Evolutionary conservation across 2,113 vertebrate genomes (phyloP).

Genomic region (Willisornis vidua): DNA sequence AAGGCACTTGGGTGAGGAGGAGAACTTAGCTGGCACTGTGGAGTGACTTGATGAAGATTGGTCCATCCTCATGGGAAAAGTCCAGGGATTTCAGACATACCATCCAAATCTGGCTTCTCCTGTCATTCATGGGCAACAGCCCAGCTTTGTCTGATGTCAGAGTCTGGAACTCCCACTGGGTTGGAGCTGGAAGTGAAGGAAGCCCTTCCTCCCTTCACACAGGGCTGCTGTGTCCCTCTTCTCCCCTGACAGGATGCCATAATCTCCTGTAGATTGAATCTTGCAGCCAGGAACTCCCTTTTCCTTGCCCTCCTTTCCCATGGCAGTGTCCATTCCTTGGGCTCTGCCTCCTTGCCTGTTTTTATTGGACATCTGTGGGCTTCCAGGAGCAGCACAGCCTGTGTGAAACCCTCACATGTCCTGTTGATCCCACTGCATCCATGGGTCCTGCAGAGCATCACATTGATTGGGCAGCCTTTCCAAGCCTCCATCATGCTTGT

Average conservation of each 20-base stretch:
- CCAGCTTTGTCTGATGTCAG: background rate
- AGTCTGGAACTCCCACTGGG: background rate
- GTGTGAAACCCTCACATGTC: background rate
- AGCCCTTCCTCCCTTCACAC: background rate
- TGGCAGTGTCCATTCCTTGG: background rate
- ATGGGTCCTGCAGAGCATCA: background rate
- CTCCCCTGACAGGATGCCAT: background rate
- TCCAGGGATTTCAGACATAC: background rate
- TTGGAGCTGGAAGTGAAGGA: background rate
- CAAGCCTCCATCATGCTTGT: background rate
- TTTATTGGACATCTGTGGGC: background rate
- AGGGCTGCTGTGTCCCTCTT: background rate
- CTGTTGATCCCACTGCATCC: background rate
- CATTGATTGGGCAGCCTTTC: background rate
- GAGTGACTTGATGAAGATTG: background rate
- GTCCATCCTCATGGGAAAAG: background rate
- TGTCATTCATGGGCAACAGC: background rate
- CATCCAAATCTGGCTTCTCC: background rate
- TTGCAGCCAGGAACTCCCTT: background rate
- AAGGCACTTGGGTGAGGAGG: background rate
- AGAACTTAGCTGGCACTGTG: background rate
- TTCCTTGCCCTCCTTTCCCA: background rate
- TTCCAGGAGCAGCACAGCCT: rapidly evolving
- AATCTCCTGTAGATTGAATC: background rate
- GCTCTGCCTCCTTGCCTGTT: background rate